Conservation (phyloP, 2,888 invertebrate species). For the Lasioglossum villosulum region DNA sequence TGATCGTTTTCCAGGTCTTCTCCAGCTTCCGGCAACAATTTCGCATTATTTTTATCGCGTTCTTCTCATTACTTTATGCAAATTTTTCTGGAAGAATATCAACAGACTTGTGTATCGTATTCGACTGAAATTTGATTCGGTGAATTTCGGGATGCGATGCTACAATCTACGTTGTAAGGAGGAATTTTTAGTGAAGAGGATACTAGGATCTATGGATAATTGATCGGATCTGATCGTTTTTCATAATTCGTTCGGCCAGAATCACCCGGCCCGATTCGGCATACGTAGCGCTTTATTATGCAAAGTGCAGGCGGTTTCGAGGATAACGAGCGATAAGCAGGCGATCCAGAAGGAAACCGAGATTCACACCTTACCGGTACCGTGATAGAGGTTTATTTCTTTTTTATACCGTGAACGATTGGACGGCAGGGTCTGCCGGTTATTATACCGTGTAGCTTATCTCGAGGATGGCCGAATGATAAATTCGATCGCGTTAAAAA, state of each 20-base stretch:
- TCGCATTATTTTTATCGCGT: not conserved
- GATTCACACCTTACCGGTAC: slow-evolving; percentile 49
- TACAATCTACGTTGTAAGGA: not conserved
- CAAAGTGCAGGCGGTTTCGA: slow-evolving; percentile 55
- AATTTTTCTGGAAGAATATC: not conserved
- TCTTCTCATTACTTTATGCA: not conserved
- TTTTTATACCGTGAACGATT: slow-evolving; percentile 18
- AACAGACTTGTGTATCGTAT: not conserved
- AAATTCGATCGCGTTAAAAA: not conserved
- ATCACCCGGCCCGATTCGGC: slow-evolving; percentile 54
- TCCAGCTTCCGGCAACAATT: not conserved
- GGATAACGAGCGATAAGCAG: slow-evolving; percentile 66
- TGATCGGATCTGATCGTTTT: slow-evolving; percentile 54
- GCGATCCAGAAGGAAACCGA: slow-evolving; percentile 52
- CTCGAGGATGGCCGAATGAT: not conserved
- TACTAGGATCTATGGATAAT: slow-evolving; percentile 38
- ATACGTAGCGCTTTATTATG: slow-evolving; percentile 68
- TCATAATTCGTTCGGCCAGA: slow-evolving; percentile 60
- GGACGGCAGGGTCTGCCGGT: not conserved
- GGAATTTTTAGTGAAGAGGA: too few species aligned
- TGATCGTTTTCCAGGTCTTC: not conserved
- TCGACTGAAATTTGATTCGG: not conserved
- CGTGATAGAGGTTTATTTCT: slow-evolving; percentile 49
- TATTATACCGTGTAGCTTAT: not conserved
- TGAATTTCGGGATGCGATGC: not conserved